phyloP scores from a whole-genome alignment of 2,113 vertebrate genomes.

The Nyctibius bracteatus region DNA sequence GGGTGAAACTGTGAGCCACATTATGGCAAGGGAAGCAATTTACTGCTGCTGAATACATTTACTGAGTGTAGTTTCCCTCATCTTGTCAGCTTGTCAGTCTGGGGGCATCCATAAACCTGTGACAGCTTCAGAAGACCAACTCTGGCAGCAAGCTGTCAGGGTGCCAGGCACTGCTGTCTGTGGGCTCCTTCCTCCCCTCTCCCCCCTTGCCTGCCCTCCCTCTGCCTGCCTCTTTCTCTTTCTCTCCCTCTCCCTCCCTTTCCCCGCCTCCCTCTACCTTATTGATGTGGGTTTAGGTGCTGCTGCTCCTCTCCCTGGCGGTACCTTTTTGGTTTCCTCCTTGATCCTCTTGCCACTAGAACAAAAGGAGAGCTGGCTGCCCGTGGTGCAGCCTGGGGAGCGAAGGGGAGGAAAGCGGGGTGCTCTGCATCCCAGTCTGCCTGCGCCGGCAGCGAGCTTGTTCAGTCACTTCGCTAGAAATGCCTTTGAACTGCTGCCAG shows the following conservation, averaged over 20 bases:
- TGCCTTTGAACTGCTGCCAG: slow-evolving; percentile 49
- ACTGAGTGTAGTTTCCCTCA: not conserved
- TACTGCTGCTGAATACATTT: slow-evolving; percentile 11
- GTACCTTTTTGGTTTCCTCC: not conserved
- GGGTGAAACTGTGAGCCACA: not conserved
- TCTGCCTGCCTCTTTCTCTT: not conserved
- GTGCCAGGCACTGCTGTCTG: not conserved
- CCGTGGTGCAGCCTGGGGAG: not conserved
- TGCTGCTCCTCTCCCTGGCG: not conserved
- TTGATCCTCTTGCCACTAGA: not conserved
- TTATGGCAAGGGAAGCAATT: slow-evolving; percentile 20
- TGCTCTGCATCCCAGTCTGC: not conserved
- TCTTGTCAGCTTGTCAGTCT: slow-evolving; percentile 31
- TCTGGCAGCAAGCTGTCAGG: not conserved
- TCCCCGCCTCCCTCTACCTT: not conserved
- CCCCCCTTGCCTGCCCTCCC: not conserved
- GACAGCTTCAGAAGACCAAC: not conserved
- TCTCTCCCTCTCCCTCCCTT: not conserved
- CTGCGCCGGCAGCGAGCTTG: not conserved
- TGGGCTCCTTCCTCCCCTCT: not conserved
- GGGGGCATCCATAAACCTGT: slow-evolving; percentile 7
- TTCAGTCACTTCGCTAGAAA: not conserved
- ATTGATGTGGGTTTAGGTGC: not conserved
- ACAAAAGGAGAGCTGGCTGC: not conserved
- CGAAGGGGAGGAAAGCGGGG: not conserved